Evolutionary conservation across 2,113 vertebrate genomes (phyloP).

Genomic region (Menura novaehollandiae): DNA sequence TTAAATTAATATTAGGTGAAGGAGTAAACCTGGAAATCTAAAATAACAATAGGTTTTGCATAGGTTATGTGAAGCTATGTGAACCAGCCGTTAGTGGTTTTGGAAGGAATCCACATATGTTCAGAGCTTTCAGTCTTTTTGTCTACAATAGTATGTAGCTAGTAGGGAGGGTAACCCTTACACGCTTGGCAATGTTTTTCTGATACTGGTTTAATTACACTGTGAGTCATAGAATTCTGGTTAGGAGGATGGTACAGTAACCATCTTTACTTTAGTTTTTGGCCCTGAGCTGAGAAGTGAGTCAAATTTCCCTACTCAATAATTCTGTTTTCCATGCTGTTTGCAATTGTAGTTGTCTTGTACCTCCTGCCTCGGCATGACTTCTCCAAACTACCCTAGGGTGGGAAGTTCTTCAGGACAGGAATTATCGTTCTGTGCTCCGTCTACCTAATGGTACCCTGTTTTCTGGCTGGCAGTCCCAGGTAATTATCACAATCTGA

Average conservation of each 20-base stretch:
- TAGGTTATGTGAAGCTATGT: not conserved
- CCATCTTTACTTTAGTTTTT: not conserved
- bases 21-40: slow-evolving; percentile 3
- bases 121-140: not conserved
- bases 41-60: not conserved
- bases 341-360: not conserved
- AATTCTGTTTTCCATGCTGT: not conserved
- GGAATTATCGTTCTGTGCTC: not conserved
- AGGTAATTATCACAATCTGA: not conserved
- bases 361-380: not conserved
- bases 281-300: not conserved
- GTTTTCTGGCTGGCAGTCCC: not conserved
- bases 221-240: not conserved
- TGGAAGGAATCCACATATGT: not conserved
- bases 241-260: not conserved
- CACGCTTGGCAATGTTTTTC: not conserved
- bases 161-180: not conserved
- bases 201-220: not conserved
- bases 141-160: not conserved
- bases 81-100: not conserved
- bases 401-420: not conserved
- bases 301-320: not conserved
- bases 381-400: not conserved
- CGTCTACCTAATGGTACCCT: not conserved
- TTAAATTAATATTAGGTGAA: slow-evolving; percentile 17